These are phyloP conservation scores for Acheta domesticus DNA, from an alignment of 2,888 invertebrate species.

Conservation along the genomic window DNA sequence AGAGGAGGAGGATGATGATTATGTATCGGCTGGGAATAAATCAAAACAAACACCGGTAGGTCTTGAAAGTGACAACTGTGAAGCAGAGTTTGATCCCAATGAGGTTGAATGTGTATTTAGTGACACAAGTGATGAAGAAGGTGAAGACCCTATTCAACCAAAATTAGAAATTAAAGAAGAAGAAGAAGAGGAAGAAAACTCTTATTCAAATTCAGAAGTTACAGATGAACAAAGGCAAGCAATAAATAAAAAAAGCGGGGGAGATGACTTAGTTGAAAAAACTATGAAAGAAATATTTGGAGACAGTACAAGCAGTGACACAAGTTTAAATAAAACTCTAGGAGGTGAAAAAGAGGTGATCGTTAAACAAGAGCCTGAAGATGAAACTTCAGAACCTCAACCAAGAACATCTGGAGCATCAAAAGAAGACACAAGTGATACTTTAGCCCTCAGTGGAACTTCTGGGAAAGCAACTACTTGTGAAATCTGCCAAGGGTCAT, in stretches of 20 bases:
- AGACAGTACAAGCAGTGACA: not conserved
- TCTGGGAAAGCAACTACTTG: slow-evolving; percentile 43
- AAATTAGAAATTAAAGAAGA: slow-evolving; percentile 23
- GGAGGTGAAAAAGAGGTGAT: not conserved
- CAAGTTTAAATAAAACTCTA: not conserved
- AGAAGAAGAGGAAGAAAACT: not conserved
- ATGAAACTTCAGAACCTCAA: not conserved
- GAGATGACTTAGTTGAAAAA: slow-evolving; percentile 21
- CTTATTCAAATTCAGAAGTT: not conserved
- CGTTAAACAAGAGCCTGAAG: not conserved
- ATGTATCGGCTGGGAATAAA: slow-evolving; percentile 23
- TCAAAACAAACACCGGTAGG: not conserved
- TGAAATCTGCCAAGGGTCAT: slow-evolving; percentile 55
- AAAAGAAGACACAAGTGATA: not conserved
- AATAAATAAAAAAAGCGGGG: not conserved
- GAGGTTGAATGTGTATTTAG: slow-evolving; percentile 50
- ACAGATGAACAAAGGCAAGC: not conserved
- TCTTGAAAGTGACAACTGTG: slow-evolving; percentile 29
- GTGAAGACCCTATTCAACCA: slow-evolving; percentile 3
- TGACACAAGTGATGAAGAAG: slow-evolving; percentile 49
- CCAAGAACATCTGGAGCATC: not conserved
- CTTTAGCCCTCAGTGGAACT: not conserved
- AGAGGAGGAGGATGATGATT: slow-evolving; percentile 34
- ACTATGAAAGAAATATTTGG: slow-evolving; percentile 28
- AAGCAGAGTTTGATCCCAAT: slow-evolving; percentile 45